Base-by-base conservation (phyloP, 2,888 invertebrate genomes). In the Mesorhabditis sp. region DNA sequence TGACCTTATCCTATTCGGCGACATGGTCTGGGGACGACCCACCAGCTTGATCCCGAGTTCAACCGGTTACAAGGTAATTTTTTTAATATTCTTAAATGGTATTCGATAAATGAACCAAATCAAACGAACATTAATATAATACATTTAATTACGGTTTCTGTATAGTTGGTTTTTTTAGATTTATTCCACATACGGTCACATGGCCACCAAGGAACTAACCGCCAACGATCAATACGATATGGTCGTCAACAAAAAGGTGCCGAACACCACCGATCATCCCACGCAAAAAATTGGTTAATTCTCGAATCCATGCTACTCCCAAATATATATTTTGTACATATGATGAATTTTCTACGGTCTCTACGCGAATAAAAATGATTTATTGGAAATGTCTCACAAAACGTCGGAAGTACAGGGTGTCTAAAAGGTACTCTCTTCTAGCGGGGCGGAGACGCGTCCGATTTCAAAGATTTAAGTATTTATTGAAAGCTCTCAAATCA, bases 21-120 rank as follows among this genome's bases (percentile, higher is more conserved):
- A 79, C 67, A 65, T 70, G n/a, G 77, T 77, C 3, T 82, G 80
- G 80, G 79, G 77, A 7, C 67, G 74, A 42, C 76, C 79, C 4
- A 82, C 81, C 6, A 74, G 76, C 4, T 66, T 78, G 5, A 77
- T 82, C 44, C 79, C 80, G 7, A 67, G 71, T 28, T 72, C 74
- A 42, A 74, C 74, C 61, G 74, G 70, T 7, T 45, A 71, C n/a
- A 73, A 75, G 70, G 71, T 74, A 4, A 15, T 41, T 43, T 15
- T 43, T 70, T 71, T 45, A 71, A 74, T 64, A 65, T 50, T 13
- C 58, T 2, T 50, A 13, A 50, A n/a, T n/a, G 7, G 58, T 50
- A 13, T 50, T 50, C 58, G 28, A 28, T 50, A 50, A 1, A 13
- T 0, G 58, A 50, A 50, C n/a, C n/a, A 50, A 50, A 50, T 50